These are phyloP conservation scores for Drosophila pseudoobscura DNA, from an alignment of 1,140 invertebrate genomes.

Conservation along the genomic window DNA sequence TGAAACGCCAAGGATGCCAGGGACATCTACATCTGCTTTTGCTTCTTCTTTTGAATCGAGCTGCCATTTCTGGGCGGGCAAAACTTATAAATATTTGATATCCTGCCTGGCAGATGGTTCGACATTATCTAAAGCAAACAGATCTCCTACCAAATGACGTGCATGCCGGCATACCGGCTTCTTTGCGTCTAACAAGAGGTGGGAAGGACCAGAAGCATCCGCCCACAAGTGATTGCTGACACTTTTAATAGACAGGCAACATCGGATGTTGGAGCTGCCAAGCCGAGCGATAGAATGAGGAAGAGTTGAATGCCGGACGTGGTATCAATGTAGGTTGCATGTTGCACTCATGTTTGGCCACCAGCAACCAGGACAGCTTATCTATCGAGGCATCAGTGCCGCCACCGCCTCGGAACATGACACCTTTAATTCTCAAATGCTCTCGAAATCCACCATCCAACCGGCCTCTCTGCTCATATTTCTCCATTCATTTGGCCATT, in stretches of 20 bases:
- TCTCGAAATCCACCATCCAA: constrained; percentile 4
- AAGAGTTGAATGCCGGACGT: constrained; percentile 19
- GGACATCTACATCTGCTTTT: constrained; percentile 29
- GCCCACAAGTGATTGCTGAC: constrained; percentile 52
- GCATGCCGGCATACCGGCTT: not conserved
- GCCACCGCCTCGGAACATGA: constrained; percentile 65
- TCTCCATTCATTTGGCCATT: constrained; percentile 51
- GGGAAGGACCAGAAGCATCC: not conserved
- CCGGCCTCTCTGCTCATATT: constrained; percentile 1
- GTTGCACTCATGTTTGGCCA: constrained; percentile 39
- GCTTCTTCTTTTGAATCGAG: constrained; percentile 16
- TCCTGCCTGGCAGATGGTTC: constrained; percentile 26
- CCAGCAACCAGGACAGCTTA: constrained; percentile 62
- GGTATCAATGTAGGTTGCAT: constrained; percentile 52
- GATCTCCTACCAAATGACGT: constrained; percentile 29
- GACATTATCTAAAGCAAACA: constrained; percentile 69
- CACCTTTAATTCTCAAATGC: constrained; percentile 65
- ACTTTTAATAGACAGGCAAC: constrained; percentile 75
- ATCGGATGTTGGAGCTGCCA: constrained; percentile 22
- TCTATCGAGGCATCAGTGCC: constrained; percentile 78
- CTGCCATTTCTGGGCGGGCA: constrained; percentile 19
- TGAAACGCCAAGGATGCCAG: constrained; percentile 51
- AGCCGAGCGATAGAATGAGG: not conserved
- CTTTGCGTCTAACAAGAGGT: not conserved
- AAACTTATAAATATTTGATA: constrained; percentile 74